phyloP scores from a whole-genome alignment of 2,797 vertebrate species.

The Anas bernieri region DNA sequence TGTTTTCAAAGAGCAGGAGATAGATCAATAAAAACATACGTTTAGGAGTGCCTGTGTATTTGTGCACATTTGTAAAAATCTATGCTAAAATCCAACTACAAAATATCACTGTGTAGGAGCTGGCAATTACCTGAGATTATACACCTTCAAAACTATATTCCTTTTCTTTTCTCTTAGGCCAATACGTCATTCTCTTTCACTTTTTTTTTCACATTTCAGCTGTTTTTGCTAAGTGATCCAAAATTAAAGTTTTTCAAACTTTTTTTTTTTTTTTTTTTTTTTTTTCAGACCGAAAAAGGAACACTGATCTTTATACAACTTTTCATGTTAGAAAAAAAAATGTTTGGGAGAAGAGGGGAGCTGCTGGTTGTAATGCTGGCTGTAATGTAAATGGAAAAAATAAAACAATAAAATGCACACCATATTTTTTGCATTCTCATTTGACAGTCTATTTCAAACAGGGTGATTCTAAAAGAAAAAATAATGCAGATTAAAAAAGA shows the following conservation, averaged over 20 bases:
- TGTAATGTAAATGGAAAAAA: background rate
- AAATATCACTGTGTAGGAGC: background rate
- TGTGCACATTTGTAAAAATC: background rate
- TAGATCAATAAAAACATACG: background rate
- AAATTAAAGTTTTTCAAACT: background rate
- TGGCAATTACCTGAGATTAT: background rate
- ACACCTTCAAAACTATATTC: background rate
- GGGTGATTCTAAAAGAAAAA: background rate
- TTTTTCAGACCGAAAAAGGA: background rate
- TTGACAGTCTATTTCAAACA: background rate
- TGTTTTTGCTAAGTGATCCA: background rate
- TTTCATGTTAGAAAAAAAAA: background rate
- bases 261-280: too few relatives aligned
- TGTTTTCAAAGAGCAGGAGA: background rate
- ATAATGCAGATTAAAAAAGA: background rate
- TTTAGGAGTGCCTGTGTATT: background rate
- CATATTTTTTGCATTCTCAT: accelerated
- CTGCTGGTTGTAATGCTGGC: accelerated
- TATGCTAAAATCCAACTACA: background rate
- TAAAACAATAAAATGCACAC: background rate
- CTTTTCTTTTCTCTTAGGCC: background rate
- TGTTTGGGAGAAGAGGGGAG: background rate
- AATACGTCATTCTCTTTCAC: background rate
- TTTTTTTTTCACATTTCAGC: background rate
- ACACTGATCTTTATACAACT: background rate